phyloP scores from a whole-genome alignment of 92 coral and sea anemone species.

The Palythoa grandis region DNA sequence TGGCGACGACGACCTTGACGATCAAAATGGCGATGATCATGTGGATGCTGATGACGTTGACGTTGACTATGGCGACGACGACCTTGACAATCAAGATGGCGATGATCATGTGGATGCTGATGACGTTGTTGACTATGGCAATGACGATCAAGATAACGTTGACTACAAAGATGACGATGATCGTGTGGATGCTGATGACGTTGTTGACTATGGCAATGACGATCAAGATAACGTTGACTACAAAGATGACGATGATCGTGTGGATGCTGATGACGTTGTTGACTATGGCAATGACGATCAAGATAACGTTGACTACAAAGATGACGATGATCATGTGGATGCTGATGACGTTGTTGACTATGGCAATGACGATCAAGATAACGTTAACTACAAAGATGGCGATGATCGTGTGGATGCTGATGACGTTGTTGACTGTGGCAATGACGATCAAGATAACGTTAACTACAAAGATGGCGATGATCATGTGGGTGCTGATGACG shows the following conservation, averaged over 20 bases:
- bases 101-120: not conserved
- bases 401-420: not conserved
- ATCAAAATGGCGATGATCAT: not conserved
- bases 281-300: not conserved
- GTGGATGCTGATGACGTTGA: not conserved
- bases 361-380: not conserved
- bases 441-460: not conserved
- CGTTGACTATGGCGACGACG: not conserved
- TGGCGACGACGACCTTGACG: too few species aligned
- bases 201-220: not conserved
- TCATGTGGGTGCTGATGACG: not conserved
- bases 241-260: not conserved
- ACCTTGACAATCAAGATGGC: not conserved
- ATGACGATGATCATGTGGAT: not conserved
- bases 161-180: not conserved
- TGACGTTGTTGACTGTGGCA: not conserved
- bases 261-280: not conserved
- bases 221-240: not conserved
- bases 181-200: not conserved
- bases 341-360: not conserved
- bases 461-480: not conserved
- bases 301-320: not conserved
- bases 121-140: not conserved
- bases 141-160: not conserved
- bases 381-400: not conserved